These are phyloP conservation scores for Julus scanicus DNA, from an alignment of 2,888 invertebrate genomes.

Conservation along the genomic window DNA sequence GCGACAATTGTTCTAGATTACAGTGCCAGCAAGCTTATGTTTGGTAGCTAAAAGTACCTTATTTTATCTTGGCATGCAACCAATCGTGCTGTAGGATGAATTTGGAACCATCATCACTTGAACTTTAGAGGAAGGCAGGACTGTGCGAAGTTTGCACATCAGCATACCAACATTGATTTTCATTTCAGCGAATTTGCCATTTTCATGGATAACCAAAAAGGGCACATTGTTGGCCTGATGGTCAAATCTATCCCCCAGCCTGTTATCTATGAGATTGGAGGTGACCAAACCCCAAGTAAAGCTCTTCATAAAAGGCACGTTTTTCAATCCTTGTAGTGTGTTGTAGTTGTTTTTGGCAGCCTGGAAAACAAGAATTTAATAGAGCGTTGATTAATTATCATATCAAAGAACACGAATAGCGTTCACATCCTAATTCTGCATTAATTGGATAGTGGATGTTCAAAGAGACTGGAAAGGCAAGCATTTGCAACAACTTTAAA, in stretches of 20 bases:
- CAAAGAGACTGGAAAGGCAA: too few relatives aligned
- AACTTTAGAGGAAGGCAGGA: not conserved
- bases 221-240: not conserved
- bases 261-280: not conserved
- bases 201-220: not conserved
- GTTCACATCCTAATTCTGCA: too few relatives aligned
- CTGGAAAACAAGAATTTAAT: not conserved
- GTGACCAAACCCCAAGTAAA: slow-evolving; percentile 40
- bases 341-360: slow-evolving; percentile 34
- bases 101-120: slow-evolving; percentile 10
- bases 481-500: too few relatives aligned
- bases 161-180: slow-evolving; percentile 32
- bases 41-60: too few relatives aligned
- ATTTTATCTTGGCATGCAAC: not conserved
- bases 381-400: too few relatives aligned
- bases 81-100: slow-evolving; percentile 14
- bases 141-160: not conserved
- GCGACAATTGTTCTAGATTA: too few relatives aligned
- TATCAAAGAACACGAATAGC: too few relatives aligned
- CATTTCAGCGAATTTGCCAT: too few relatives aligned
- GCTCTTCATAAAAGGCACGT: slow-evolving; percentile 14
- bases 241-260: not conserved
- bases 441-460: too few relatives aligned
- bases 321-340: not conserved
- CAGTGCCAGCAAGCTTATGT: too few relatives aligned